Conservation (phyloP, 2,888 invertebrate species). For the Halocaridina rubra region DNA sequence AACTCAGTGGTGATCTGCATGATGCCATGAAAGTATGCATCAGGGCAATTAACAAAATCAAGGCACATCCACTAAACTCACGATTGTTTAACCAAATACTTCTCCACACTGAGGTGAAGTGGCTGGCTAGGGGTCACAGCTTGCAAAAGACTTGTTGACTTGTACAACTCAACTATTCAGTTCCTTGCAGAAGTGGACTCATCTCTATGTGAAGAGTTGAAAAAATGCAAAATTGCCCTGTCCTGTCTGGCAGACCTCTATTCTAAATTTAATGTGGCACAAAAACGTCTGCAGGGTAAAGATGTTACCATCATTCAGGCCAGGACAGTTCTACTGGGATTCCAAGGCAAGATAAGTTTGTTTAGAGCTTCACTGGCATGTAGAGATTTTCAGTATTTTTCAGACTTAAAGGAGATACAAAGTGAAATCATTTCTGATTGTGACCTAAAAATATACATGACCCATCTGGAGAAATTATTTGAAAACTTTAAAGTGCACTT, state of each 20-base stretch:
- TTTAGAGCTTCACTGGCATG: slow-evolving; percentile 39
- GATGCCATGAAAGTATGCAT: no score
- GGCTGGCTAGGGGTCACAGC: no score
- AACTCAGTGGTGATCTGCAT: no score
- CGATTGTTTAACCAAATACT: no score
- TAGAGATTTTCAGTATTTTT: slow-evolving; percentile 26
- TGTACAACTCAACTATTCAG: neutral
- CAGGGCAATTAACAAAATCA: no score
- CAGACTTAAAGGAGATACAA: slow-evolving; percentile 31
- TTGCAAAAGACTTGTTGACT: neutral
- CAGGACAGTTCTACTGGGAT: slow-evolving; percentile 25
- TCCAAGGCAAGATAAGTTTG: slow-evolving; percentile 17
- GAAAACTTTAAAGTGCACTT: neutral
- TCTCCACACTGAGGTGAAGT: no score
- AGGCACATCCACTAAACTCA: no score
- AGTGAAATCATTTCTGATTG: slow-evolving; percentile 21
- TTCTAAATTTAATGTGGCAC: neutral
- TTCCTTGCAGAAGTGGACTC: neutral
- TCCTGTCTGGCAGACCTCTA: neutral
- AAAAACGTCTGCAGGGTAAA: slow-evolving; percentile 22
- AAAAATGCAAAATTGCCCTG: neutral
- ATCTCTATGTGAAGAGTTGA: neutral
- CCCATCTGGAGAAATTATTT: slow-evolving; percentile 6
- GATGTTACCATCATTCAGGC: slow-evolving; percentile 42
- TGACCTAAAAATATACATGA: slow-evolving; percentile 28